Percentiles rank a stretch among this genome's conserved stretches.
phyloP scores from a whole-genome alignment of 2,113 vertebrate species.

The Xenopus borealis region DNA sequence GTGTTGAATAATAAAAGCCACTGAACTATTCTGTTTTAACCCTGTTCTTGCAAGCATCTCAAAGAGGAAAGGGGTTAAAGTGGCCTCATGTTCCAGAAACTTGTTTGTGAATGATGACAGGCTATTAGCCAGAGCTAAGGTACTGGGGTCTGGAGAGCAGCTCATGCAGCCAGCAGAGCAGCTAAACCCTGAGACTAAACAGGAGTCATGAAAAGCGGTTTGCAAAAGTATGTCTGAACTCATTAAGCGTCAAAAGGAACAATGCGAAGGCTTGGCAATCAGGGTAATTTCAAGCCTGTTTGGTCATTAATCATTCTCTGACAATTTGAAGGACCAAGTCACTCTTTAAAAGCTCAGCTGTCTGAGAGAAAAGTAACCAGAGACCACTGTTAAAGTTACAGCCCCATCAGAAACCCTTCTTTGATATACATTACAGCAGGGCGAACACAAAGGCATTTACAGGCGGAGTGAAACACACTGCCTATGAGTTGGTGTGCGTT shows the following conservation, averaged over 20 bases:
- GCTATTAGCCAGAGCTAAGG: conserved; percentile 35
- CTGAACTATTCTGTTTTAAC: neutral
- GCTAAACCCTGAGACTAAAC: conserved; percentile 34
- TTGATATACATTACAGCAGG: conserved; percentile 5
- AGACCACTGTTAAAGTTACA: conserved; percentile 40
- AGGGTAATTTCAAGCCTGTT: conserved; percentile 42
- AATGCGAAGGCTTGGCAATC: neutral
- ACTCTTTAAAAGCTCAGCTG: conserved; percentile 16
- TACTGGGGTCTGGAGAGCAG: conserved; percentile 25
- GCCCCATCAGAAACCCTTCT: conserved; percentile 27
- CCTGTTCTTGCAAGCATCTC: neutral
- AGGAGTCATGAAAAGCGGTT: neutral
- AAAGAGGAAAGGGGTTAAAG: neutral
- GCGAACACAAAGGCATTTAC: neutral
- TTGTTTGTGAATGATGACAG: conserved; percentile 35
- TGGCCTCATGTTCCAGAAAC: neutral
- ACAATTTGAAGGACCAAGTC: conserved; percentile 47
- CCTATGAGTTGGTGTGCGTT: neutral
- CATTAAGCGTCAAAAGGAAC: conserved; percentile 23
- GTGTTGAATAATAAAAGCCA: too few relatives aligned
- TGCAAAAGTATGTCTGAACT: conserved; percentile 41
- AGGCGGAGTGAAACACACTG: neutral
- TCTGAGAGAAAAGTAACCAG: neutral
- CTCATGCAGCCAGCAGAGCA: conserved; percentile 14
- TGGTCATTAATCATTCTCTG: conserved; percentile 52